These are phyloP conservation scores for Onchidella celtica DNA, from an alignment of 2,888 invertebrate genomes.

Conservation along the genomic window DNA sequence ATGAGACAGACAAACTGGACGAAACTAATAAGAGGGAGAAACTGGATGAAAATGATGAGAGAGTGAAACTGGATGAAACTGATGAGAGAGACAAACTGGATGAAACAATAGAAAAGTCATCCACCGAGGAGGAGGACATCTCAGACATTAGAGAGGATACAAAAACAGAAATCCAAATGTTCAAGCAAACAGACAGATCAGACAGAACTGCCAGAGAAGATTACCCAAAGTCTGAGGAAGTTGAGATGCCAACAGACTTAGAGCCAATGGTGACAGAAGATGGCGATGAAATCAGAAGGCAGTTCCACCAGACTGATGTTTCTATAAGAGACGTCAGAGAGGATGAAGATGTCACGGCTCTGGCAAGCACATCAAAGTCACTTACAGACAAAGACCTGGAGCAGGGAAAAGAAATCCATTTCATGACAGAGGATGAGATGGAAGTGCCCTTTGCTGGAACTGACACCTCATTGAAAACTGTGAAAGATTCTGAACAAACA, in stretches of 20 bases:
- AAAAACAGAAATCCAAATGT: neutral
- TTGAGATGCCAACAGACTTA: neutral
- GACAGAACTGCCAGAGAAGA: neutral
- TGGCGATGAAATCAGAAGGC: slow-evolving; percentile 12
- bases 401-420: too few species aligned
- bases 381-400: too few species aligned
- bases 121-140: neutral
- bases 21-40: too few species aligned
- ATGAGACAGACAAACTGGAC: neutral
- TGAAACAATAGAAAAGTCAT: neutral
- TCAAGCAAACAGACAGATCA: slow-evolving; percentile 27
- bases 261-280: neutral
- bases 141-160: neutral
- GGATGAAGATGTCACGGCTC: too few species aligned
- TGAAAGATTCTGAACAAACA: neutral
- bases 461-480: neutral
- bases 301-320: slow-evolving; percentile 9
- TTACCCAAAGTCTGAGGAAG: slow-evolving; percentile 18
- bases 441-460: too few species aligned
- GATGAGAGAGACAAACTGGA: neutral
- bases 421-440: too few species aligned
- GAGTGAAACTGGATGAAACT: too few species aligned
- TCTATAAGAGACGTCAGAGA: neutral
- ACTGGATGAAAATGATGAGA: too few species aligned
- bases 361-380: too few species aligned